Conservation (phyloP, 2,113 vertebrate species). For the Urocynchramus pylzowi region DNA sequence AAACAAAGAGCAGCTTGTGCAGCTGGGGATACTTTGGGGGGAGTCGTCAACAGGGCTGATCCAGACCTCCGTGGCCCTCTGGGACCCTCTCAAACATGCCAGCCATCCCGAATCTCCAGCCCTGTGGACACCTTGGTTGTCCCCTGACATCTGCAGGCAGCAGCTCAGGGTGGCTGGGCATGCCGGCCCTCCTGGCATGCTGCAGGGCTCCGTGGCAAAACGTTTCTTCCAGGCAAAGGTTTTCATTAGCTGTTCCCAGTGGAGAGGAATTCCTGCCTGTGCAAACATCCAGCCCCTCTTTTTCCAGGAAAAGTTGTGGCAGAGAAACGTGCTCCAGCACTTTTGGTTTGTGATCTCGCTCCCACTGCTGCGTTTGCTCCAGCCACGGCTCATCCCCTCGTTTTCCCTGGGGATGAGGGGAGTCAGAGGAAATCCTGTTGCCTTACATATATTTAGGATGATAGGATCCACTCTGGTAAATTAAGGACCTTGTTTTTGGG, state of each 20-base stretch:
- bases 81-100: accelerated
- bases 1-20: slow-evolving; percentile 43
- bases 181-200: accelerated
- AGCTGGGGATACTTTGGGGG: not conserved
- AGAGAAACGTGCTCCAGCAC: not conserved
- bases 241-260: not conserved
- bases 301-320: not conserved
- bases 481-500: not conserved
- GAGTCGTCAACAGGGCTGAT: not conserved
- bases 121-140: not conserved
- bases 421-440: not conserved
- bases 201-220: accelerated
- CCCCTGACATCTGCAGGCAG: not conserved
- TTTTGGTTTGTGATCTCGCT: not conserved
- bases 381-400: accelerated
- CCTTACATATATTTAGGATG: accelerated
- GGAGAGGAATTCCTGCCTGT: not conserved
- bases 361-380: not conserved
- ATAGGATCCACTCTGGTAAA: not conserved
- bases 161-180: accelerated
- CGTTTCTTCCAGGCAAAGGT: accelerated
- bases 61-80: accelerated
- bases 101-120: accelerated
- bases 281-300: not conserved
- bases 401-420: not conserved